Conservation (phyloP, 2,888 invertebrate species). For the Dryobotodes eremita region DNA sequence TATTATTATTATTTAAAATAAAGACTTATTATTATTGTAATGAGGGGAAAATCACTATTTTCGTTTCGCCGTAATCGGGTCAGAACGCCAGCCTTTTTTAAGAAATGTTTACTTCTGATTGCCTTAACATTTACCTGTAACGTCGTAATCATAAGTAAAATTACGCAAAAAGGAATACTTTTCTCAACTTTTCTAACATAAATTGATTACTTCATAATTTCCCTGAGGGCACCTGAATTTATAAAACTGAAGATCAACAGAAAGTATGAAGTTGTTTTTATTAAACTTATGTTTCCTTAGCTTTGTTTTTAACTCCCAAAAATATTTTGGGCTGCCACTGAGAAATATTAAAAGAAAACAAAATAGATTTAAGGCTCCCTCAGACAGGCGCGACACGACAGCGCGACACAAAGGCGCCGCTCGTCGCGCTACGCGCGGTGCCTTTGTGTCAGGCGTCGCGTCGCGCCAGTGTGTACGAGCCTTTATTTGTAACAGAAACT, state of each 20-base stretch:
- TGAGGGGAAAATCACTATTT: no score
- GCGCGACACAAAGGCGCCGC: no score
- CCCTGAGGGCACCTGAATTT: slow-evolving; percentile 25
- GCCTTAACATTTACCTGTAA: not conserved
- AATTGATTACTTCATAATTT: slow-evolving; percentile 49
- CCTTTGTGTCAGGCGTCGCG: no score
- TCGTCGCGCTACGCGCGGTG: no score
- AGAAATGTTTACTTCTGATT: not conserved
- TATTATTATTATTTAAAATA: no score
- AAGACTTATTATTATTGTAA: no score
- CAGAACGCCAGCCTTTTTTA: no score
- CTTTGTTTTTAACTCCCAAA: not conserved
- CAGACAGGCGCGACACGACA: no score
- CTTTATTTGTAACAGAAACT: no score
- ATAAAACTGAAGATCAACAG: slow-evolving; percentile 13
- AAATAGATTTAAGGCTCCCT: no score
- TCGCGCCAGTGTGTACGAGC: no score
- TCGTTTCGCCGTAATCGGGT: no score
- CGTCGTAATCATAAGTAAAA: slow-evolving; percentile 18
- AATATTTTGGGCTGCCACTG: not conserved
- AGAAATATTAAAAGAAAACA: not conserved
- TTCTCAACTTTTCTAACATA: slow-evolving; percentile 14
- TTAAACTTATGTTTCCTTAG: not conserved
- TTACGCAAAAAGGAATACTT: slow-evolving; percentile 23
- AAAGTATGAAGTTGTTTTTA: slow-evolving; percentile 8